Evolutionary conservation across 2,113 vertebrate species (phyloP).

Genomic region (Merops nubicus): DNA sequence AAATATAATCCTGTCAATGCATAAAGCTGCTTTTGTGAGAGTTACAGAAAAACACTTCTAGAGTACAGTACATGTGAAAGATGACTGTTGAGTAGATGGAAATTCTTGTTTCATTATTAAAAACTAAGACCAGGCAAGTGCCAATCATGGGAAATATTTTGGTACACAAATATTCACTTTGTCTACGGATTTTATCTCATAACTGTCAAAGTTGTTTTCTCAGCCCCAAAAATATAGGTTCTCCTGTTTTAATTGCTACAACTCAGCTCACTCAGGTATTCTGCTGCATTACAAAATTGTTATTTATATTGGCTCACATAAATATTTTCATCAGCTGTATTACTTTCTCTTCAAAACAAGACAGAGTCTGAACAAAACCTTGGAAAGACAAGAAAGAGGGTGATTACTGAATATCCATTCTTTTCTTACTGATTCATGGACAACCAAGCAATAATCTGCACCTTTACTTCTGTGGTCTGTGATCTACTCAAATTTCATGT

Average conservation of each 20-base stretch:
- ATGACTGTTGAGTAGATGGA: not conserved
- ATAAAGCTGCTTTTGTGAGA: not conserved
- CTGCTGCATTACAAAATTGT: not conserved
- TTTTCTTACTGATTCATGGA: not conserved
- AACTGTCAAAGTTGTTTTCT: not conserved
- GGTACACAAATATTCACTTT: not conserved
- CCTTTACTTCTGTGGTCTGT: not conserved
- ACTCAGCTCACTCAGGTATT: not conserved
- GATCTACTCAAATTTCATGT: not conserved
- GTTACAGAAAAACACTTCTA: not conserved
- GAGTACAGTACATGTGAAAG: not conserved
- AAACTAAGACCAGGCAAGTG: not conserved
- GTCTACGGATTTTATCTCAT: not conserved
- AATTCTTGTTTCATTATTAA: not conserved
- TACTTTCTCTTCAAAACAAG: not conserved
- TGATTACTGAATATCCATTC: not conserved
- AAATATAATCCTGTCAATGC: not conserved
- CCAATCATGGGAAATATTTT: not conserved
- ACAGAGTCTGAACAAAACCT: not conserved
- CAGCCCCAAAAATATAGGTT: not conserved
- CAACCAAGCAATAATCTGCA: not conserved
- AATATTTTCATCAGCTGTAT: not conserved
- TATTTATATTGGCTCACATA: not conserved
- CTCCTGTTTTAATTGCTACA: not conserved
- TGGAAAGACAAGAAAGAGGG: not conserved